phyloP scores from a whole-genome alignment of 92 coral and sea anemone genomes.

The Epizoanthus illoricatus region DNA sequence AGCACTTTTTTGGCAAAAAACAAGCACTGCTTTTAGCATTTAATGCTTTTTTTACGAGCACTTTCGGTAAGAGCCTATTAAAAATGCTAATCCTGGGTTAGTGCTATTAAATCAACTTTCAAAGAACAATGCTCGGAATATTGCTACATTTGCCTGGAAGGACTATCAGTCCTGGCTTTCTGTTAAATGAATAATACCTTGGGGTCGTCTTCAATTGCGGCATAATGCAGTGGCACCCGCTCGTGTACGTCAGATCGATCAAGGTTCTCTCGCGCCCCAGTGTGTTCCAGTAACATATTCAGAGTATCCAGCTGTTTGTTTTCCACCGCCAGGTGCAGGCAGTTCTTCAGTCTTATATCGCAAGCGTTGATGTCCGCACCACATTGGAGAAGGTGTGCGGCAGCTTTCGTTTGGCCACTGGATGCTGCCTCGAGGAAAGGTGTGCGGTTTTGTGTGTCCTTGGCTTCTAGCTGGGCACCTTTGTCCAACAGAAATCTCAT shows the following conservation, averaged over 20 bases:
- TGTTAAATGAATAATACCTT: conserved; percentile 45
- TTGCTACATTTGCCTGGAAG: too few species aligned
- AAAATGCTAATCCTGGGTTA: too few species aligned
- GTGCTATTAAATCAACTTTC: too few species aligned
- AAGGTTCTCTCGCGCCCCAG: conserved; percentile 33
- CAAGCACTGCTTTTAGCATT: too few species aligned
- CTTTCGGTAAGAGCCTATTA: too few species aligned
- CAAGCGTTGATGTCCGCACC: conserved; percentile 55
- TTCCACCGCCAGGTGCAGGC: conserved; percentile 67
- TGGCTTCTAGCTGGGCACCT: conserved; percentile 56
- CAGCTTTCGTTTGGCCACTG: conserved; percentile 44
- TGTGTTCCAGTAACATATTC: conserved; percentile 44
- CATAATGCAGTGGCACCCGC: conserved; percentile 71
- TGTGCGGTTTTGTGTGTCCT: conserved; percentile 51
- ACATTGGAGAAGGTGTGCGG: conserved; percentile 33
- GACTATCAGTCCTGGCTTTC: too few species aligned
- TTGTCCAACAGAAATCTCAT: conserved; percentile 53
- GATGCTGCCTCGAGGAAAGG: conserved; percentile 72
- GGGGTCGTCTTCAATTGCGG: conserved; percentile 50
- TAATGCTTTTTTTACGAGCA: too few species aligned
- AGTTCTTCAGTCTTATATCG: conserved; percentile 52
- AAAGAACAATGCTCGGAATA: too few species aligned
- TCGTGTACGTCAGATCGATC: conserved; percentile 54
- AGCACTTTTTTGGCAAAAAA: too few species aligned
- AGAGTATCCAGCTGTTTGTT: conserved; percentile 53